Conservation (phyloP, 2,888 invertebrate genomes). For the Protodeltote pygarga region DNA sequence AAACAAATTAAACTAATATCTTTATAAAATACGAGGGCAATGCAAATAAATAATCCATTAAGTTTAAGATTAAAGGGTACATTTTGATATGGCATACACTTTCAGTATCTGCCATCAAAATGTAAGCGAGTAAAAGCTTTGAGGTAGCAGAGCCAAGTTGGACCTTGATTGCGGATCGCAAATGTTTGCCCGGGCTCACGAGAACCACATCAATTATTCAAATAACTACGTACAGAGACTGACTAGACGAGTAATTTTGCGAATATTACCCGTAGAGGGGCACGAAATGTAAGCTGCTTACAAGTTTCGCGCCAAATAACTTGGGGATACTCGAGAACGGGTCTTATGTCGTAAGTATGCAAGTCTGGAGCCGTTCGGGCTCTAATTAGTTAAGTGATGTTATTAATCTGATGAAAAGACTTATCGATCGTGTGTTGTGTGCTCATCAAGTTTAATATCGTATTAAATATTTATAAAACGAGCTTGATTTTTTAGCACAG, state of each 20-base stretch:
- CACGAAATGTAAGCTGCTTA: conserved; percentile 79
- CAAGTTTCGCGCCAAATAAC: conserved; percentile 75
- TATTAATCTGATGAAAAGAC: conserved; percentile 73
- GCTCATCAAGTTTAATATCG: too few relatives aligned
- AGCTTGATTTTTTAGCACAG: too few relatives aligned
- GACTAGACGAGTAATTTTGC: conserved; percentile 76
- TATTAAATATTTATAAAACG: too few relatives aligned
- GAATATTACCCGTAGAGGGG: conserved; percentile 73
- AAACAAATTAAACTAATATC: too few relatives aligned
- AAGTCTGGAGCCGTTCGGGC: conserved; percentile 49
- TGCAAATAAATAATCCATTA: conserved; percentile 34
- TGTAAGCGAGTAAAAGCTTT: conserved; percentile 59
- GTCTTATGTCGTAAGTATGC: conserved; percentile 64
- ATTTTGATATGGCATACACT: conserved; percentile 45
- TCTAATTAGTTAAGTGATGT: conserved; percentile 63
- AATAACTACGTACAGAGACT: conserved; percentile 75
- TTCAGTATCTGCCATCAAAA: conserved; percentile 50
- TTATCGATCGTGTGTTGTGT: conserved; percentile 61
- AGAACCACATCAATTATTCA: conserved; percentile 82
- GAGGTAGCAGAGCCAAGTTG: conserved; percentile 66
- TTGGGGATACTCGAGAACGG: conserved; percentile 66
- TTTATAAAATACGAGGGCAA: too few relatives aligned
- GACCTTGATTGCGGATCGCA: conserved; percentile 82
- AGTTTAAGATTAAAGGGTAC: conserved; percentile 39
- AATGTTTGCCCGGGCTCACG: conserved; percentile 79